A percentile compares a stretch with the other conserved stretches of the same genome.
phyloP scores from a whole-genome alignment of 2,888 invertebrate genomes.

The Aleiodes leptofemur region DNA sequence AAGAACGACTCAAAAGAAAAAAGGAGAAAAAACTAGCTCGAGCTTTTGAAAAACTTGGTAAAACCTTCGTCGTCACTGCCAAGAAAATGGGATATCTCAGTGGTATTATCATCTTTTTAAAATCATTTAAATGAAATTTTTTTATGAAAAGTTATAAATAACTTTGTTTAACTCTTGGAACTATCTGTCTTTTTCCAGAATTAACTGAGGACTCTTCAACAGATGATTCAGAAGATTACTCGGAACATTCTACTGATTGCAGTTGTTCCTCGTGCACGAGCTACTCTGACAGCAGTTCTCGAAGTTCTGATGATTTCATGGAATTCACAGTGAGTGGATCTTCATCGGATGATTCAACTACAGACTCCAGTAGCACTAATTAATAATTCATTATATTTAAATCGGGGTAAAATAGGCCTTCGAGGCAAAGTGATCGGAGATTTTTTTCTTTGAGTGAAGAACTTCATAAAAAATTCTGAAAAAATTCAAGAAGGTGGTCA shows the following conservation, averaged over 20 bases:
- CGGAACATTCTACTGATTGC: slow-evolving; percentile 22
- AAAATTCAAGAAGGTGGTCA: too few relatives aligned
- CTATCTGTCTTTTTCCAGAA: background rate
- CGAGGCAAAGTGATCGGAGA: too few relatives aligned
- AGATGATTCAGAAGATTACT: slow-evolving; percentile 30
- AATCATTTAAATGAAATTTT: background rate
- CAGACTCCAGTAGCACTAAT: too few relatives aligned
- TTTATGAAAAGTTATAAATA: background rate
- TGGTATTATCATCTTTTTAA: slow-evolving; percentile 10
- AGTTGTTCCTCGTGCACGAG: slow-evolving; percentile 22
- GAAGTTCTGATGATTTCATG: slow-evolving; percentile 1
- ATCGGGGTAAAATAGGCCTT: too few relatives aligned
- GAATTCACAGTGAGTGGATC: too few relatives aligned
- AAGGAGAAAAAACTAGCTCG: slow-evolving; percentile 22
- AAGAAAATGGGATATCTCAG: slow-evolving; percentile 35
- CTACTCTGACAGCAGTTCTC: background rate
- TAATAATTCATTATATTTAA: too few relatives aligned
- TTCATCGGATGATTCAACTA: too few relatives aligned
- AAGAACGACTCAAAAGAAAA: slow-evolving; percentile 1
- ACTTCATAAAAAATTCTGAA: too few relatives aligned
- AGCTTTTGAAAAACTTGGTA: slow-evolving; percentile 16
- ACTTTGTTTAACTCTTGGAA: background rate
- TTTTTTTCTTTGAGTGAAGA: too few relatives aligned
- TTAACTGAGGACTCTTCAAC: background rate
- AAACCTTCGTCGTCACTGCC: slow-evolving; percentile 25